Base-by-base conservation (phyloP, 2,113 vertebrate species). In the Zootoca vivipara region DNA sequence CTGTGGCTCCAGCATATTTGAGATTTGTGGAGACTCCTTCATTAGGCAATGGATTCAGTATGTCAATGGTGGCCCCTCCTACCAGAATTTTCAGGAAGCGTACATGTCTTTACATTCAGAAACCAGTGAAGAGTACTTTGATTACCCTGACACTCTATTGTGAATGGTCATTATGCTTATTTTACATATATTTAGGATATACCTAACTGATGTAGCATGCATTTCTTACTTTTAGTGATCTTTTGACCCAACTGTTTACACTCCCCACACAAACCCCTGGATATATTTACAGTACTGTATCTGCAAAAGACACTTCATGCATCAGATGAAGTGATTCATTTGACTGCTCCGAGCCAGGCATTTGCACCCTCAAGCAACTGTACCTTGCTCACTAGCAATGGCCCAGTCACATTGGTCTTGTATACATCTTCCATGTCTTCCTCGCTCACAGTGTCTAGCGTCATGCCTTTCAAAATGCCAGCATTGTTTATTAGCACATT, bases 401-500 rank as follows among this genome's bases (percentile, higher is more conserved):
- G 93, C 56, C 93, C 95, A 56, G 94, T 83, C 38, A 93, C 89
- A 33, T 96, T 95, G 78, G 88, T 95, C 28, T 38, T 80, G 77
- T 88, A 94, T 3, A 35, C 75, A 2, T 87, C 74, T 18, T 93
- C 73, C 95, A 95, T 93, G 18, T 91, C 89, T 69, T 90, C 82
- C 30, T 73, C 56, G 20, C 75, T 80, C 8, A 89, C 77, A 10
- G 82, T 77, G 1, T 77, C 81, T 18, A 95, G 83, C 2, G 67
- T 40, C 42, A 73, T 40, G 2, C 33, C 35, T 22, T 46, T 33
- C 42, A 87, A 90, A 26, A 94, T 78, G 2, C 78, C 93, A 15
- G 93, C 93, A 73, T 95, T 95, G 89, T 95, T 95, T 30, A 94
- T 94, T 15, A 95, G 62, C 67, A 96, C 8, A 82, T 94, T 94